These are phyloP conservation scores for Philaenus spumarius DNA, from an alignment of 1,140 invertebrate species.

Conservation along the genomic window DNA sequence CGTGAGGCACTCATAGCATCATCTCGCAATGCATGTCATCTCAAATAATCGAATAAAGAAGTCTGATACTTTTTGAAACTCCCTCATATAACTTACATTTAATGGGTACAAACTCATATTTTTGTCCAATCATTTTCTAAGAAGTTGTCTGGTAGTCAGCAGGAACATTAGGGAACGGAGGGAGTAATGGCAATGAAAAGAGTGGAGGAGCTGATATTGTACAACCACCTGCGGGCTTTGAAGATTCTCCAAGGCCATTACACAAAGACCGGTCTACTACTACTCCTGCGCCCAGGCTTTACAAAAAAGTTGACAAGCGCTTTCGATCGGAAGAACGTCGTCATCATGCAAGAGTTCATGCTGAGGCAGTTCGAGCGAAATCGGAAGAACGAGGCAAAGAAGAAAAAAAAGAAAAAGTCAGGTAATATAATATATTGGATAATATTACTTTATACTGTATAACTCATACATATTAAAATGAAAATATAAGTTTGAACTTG, in stretches of 20 bases:
- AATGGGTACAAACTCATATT: too few species aligned
- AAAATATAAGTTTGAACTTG: too few species aligned
- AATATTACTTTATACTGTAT: too few species aligned
- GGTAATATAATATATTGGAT: constrained; percentile 28
- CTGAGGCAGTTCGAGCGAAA: constrained; percentile 39
- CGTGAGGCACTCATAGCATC: too few species aligned
- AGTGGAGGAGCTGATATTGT: constrained; percentile 57
- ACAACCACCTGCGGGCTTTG: constrained; percentile 77
- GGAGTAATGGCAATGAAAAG: constrained; percentile 19
- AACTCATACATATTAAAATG: too few species aligned
- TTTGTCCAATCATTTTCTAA: too few species aligned
- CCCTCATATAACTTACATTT: too few species aligned
- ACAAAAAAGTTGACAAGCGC: constrained; percentile 74
- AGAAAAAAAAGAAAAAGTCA: constrained; percentile 53
- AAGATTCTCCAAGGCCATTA: constrained; percentile 63
- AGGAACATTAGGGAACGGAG: constrained; percentile 28
- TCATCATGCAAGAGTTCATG: constrained; percentile 22
- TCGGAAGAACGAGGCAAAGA: constrained; percentile 71
- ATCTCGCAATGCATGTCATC: too few species aligned
- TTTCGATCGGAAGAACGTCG: constrained; percentile 67
- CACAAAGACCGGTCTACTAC: constrained; percentile 27
- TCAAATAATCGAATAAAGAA: too few species aligned
- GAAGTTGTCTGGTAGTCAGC: constrained; percentile 35
- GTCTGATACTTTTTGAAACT: too few species aligned
- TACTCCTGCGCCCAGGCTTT: constrained; percentile 47